Base-by-base conservation (phyloP, 2,888 invertebrate species). In the Pseudococcus jackbeardsleyi region DNA sequence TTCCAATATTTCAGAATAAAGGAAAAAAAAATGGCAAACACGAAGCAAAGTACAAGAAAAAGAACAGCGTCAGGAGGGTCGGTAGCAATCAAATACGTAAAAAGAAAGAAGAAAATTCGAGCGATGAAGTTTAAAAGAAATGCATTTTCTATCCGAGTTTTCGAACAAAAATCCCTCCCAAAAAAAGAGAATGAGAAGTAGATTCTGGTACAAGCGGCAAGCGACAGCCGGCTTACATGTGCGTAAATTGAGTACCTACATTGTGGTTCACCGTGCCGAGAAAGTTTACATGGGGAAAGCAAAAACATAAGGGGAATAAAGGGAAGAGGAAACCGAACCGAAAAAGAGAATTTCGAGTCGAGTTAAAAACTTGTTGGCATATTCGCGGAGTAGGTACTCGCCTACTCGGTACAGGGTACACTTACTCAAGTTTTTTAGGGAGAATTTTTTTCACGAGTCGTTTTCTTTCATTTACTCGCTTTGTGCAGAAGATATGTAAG, bases 311-410 rank as follows among this genome's bases (percentile, higher is more conserved):
- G 11, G 64, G 9, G 22, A 17, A 59, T 11, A 22, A 9, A 5
- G 22, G 6, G 12, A 22, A 19, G 64, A 12, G 22, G 64, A 77
- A 39, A 39, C 12, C 15, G 15, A 77, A 33, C 15, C 39, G 33
- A 15, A 77, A 59, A 64, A 64, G 8, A 77, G 39, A 77, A 39
- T 39, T 39, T 77, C 33, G 77, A 77, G 77, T 77, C 77, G 39
- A 77, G 77, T 77, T 77, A 77, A 77, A 77, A 77, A 50, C 77
- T 77, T 77, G 77, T 77, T 77, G 77, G 77, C 77, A 39, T 39
- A 39, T 26, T 77, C 12, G 39, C 12, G 1, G 9, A 50, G 50
- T 68, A 46, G 8, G 46, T 46, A 46, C 46, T 12, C 12, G 9
- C 46, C 46, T 46, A 46, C 46, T 46, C 9, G n/a, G n/a, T n/a